phyloP scores from a whole-genome alignment of 1,140 invertebrate species.

The Drosophila nikananu region DNA sequence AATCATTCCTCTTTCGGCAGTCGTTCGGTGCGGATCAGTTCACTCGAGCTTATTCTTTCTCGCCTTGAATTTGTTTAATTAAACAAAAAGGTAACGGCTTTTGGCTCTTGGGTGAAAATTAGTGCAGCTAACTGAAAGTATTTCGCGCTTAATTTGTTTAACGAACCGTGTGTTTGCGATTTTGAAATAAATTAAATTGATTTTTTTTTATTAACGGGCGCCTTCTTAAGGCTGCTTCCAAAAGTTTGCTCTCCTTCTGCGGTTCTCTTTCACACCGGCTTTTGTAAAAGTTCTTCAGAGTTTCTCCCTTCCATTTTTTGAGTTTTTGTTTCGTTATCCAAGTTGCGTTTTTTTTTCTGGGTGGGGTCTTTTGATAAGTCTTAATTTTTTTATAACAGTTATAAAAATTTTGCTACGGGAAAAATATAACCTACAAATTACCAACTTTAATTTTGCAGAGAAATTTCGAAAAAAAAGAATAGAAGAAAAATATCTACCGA shows the following conservation, averaged over 20 bases:
- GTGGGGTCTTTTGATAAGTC: conserved; percentile 6
- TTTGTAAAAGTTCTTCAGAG: conserved; percentile 24
- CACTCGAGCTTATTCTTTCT: conserved; percentile 34
- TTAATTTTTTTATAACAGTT: not conserved
- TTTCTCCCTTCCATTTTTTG: conserved; percentile 28
- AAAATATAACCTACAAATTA: not conserved
- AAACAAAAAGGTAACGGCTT: conserved; percentile 43
- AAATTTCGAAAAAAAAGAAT: not conserved
- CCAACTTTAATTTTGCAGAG: not conserved
- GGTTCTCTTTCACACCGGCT: conserved; percentile 52
- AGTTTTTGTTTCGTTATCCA: not conserved
- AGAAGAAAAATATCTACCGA: no score
- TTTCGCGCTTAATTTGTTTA: not conserved
- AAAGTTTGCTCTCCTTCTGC: not conserved
- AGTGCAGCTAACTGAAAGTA: conserved; percentile 4
- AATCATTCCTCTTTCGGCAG: conserved; percentile 79
- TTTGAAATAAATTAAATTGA: not conserved
- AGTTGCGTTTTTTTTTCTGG: conserved; percentile 20
- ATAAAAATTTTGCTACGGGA: not conserved
- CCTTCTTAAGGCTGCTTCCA: conserved; percentile 40
- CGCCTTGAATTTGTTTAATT: conserved; percentile 39
- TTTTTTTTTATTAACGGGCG: conserved; percentile 12
- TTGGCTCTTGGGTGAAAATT: conserved; percentile 6
- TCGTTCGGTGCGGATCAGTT: conserved; percentile 42
- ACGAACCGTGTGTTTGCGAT: not conserved